A percentile compares a stretch with the other conserved stretches of the same genome.
These are phyloP conservation scores for Ciona savignyi DNA, from an alignment of 23 tunicate genomes.

Conservation along the genomic window DNA sequence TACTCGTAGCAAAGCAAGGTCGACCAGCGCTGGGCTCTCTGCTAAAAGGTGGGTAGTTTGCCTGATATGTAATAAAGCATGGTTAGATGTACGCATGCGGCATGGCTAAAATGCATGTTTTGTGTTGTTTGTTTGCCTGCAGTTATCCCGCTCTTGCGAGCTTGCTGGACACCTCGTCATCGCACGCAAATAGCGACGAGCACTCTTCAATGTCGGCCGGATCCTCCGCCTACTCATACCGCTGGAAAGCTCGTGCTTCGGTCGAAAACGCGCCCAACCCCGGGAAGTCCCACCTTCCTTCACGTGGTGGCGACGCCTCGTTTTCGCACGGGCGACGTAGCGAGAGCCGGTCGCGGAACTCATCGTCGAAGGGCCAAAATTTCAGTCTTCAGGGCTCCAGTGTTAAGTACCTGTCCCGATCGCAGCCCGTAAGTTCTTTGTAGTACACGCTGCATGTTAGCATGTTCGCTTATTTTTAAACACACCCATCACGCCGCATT, in stretches of 20 bases:
- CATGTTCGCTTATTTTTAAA: neutral
- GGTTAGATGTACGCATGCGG: neutral
- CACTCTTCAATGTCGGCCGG: neutral
- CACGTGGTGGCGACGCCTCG: neutral
- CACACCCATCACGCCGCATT: too few species aligned
- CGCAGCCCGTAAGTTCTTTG: constrained; percentile 61
- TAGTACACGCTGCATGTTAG: too few species aligned
- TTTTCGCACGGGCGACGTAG: neutral
- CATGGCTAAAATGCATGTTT: constrained; percentile 4
- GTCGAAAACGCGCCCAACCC: constrained; percentile 26
- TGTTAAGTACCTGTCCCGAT: constrained; percentile 46
- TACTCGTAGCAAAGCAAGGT: constrained; percentile 76
- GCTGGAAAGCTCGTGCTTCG: constrained; percentile 16
- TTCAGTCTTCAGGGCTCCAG: constrained; percentile 61
- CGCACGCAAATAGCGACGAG: neutral
- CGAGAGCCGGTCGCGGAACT: neutral
- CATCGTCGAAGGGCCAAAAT: constrained; percentile 30
- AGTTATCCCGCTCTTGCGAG: constrained; percentile 59
- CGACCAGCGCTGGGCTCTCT: constrained; percentile 35
- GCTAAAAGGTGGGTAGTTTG: constrained; percentile 31
- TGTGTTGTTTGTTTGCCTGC: neutral
- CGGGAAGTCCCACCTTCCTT: constrained; percentile 12
- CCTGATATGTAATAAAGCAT: neutral
- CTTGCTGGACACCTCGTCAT: constrained; percentile 16
- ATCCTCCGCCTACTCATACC: constrained; percentile 23